Evolutionary conservation across 35 echinoderm and acorn worm genomes (phyloP), one percentile per base, ranked within the genome.

Genomic region (Ophioderma brevispina): DNA sequence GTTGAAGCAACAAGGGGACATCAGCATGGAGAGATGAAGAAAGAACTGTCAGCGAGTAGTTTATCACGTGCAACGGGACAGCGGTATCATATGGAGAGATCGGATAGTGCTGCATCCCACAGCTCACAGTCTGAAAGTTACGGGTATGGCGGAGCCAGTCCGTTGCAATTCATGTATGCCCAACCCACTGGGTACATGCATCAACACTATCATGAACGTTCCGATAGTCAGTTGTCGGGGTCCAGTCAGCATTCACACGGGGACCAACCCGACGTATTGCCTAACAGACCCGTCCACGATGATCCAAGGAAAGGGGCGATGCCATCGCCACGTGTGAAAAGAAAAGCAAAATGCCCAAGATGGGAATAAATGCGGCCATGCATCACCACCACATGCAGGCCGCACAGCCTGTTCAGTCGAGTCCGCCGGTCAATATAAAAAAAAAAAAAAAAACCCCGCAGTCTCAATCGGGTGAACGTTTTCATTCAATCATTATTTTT

Each of bases 261-360:
- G 36, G 79, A 82, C 35, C 77, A 79, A 36, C 40, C n/a, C 21
- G 82, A 76, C 15, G 76, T 75, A 13, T 36, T 64, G 38, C 75
- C 85, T 32, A 64, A 42, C 30, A 40, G 85, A 33, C 63, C 37
- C 25, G 64, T 32, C 85, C 84, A 82, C 21, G 85, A 86, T 0
- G 91, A 87, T 35, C 32, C 46, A 32, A 28, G 93, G 37, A 85
- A 91, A 37, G 0, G 87, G 82, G 38, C 91, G 78, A 64, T 85
- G 52, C 92, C 94, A 40, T 96, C 94, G 31, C 94, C 94, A 32
- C 92, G 92, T 32, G 63, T 84, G 18, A 92, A 96, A 78, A 96
- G 87, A 96, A 90, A 80, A 96, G 90, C 18, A 92, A 90, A 77
- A 93, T 93, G 94, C 94, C 94, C 1, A 89, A 92, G 49, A 96